phyloP scores from a whole-genome alignment of 2,797 vertebrate species.

The Lacerta bilineata region DNA sequence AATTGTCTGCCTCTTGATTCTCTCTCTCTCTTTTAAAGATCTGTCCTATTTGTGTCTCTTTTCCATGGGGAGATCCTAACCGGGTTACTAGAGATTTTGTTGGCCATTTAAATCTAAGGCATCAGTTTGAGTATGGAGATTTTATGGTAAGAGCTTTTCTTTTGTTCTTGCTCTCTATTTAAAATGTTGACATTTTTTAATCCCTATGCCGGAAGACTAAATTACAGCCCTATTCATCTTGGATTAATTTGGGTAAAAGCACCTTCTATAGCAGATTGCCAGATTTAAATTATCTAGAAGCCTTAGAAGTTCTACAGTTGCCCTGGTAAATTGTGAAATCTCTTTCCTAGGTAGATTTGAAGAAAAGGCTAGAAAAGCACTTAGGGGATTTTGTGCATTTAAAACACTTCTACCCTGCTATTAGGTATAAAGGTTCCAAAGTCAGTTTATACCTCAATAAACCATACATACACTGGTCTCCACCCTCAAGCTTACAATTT shows the following conservation, averaged over 20 bases:
- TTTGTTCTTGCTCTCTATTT: conserved; percentile 10
- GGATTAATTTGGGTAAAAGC: background rate
- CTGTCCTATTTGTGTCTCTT: conserved; percentile 85
- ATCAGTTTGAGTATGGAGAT: conserved; percentile 84
- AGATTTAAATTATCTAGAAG: background rate
- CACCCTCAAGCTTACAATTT: too few species aligned
- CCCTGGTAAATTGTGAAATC: background rate
- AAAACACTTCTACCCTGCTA: too few species aligned
- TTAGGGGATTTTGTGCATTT: too few species aligned
- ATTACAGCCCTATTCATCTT: conserved; percentile 14
- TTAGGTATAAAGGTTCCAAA: too few species aligned
- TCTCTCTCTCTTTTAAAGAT: conserved; percentile 73
- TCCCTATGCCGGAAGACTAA: conserved; percentile 31
- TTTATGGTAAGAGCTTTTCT: conserved; percentile 82
- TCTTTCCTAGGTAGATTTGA: background rate
- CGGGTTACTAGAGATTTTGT: conserved; percentile 84
- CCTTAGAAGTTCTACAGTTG: background rate
- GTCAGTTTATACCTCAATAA: too few species aligned
- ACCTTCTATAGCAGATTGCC: background rate
- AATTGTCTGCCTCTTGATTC: background rate
- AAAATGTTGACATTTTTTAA: conserved; percentile 28
- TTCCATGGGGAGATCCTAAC: conserved; percentile 84
- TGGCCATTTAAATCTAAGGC: conserved; percentile 83
- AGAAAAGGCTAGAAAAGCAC: background rate
- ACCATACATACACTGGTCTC: too few species aligned